Percentiles rank a stretch among this genome's conserved stretches.
Conservation (phyloP, 2,797 vertebrate genomes). For the Steatocranus sp. region DNA sequence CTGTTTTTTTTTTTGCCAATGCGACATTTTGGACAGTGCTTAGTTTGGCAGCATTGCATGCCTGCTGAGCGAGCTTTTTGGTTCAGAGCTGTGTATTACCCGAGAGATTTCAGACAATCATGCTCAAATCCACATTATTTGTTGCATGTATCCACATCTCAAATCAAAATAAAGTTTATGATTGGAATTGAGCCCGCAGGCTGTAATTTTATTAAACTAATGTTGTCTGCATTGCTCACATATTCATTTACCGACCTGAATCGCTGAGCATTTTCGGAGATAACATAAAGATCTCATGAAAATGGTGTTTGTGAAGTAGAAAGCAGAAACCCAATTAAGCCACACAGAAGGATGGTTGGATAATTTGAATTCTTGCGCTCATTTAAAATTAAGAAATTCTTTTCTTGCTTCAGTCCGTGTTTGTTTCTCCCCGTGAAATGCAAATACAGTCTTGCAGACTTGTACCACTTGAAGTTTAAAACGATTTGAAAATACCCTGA, state of each 20-base stretch:
- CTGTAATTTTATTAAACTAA: conserved; percentile 30
- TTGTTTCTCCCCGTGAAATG: conserved; percentile 14
- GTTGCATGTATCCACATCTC: conserved; percentile 7
- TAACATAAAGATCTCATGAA: conserved; percentile 34
- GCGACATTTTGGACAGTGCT: conserved; percentile 70
- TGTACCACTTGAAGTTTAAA: background rate
- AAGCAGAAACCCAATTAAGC: conserved; percentile 6
- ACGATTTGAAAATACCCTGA: background rate
- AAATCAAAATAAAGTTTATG: conserved; percentile 35
- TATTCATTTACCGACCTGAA: conserved; percentile 21
- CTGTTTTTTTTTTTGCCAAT: conserved; percentile 52
- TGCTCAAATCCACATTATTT: conserved; percentile 43
- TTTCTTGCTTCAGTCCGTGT: background rate
- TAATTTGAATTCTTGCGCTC: conserved; percentile 18
- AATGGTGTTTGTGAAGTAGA: conserved; percentile 26
- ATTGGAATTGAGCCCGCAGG: conserved; percentile 12
- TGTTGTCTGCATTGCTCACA: conserved; percentile 39
- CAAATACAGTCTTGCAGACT: background rate
- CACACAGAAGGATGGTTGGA: background rate
- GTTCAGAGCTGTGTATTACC: conserved; percentile 48
- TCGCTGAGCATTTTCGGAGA: conserved; percentile 24
- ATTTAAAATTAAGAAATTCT: background rate
- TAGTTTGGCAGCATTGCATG: conserved; percentile 59
- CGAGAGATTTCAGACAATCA: conserved; percentile 55
- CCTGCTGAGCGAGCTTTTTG: conserved; percentile 66